A percentile compares a stretch with the other conserved stretches of the same genome.
phyloP scores from a whole-genome alignment of 2,797 vertebrate species.

The Pogoniulus pusillus region DNA sequence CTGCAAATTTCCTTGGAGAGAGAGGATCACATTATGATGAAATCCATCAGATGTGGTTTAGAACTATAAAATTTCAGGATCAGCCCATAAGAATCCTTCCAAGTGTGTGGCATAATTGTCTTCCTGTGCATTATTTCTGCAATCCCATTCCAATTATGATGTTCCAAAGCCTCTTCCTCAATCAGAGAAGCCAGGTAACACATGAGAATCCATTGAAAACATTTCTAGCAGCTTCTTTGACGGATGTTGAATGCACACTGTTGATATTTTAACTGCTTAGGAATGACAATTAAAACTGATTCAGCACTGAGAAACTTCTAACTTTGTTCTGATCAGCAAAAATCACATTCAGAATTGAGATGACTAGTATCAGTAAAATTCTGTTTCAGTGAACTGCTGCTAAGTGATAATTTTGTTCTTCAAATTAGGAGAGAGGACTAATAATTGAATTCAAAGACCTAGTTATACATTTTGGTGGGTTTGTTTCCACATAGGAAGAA shows the following conservation, averaged over 20 bases:
- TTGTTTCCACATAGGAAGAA: conserved; percentile 53
- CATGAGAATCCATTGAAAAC: conserved; percentile 63
- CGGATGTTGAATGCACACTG: conserved; percentile 63
- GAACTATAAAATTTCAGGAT: conserved; percentile 62
- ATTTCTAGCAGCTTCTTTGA: conserved; percentile 67
- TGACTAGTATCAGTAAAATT: conserved; percentile 45
- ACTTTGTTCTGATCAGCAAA: conserved; percentile 27
- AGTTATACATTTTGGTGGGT: conserved; percentile 35
- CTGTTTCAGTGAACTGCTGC: conserved; percentile 31
- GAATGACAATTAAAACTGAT: conserved; percentile 25
- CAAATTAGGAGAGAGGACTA: conserved; percentile 29
- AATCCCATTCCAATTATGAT: conserved; percentile 58
- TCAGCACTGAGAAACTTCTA: conserved; percentile 26
- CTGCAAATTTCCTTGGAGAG: conserved; percentile 36
- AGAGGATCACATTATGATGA: conserved; percentile 52
- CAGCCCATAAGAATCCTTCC: conserved; percentile 48
- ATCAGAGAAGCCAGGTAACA: conserved; percentile 65
- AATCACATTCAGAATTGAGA: conserved; percentile 3
- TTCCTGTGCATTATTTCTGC: conserved; percentile 66
- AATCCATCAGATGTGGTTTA: conserved; percentile 68
- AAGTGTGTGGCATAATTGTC: conserved; percentile 50
- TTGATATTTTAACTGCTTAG: conserved; percentile 4
- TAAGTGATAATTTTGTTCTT: conserved; percentile 47
- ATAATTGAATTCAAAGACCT: conserved; percentile 48
- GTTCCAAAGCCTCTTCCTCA: conserved; percentile 21